Conservation (phyloP, 2,113 vertebrate species). For the Oncorhynchus mykiss region DNA sequence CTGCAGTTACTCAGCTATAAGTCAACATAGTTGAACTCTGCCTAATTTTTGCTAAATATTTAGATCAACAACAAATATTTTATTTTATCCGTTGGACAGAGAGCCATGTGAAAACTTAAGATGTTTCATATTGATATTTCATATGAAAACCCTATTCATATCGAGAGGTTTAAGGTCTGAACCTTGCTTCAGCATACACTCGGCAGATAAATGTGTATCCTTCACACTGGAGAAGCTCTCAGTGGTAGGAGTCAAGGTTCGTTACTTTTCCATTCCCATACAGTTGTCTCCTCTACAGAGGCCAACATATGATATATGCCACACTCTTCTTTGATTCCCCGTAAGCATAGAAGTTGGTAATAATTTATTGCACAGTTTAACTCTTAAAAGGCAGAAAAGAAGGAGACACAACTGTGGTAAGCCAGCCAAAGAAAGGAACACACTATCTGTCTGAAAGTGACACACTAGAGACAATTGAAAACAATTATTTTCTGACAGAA, state of each 20-base stretch:
- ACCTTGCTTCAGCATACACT: neutral
- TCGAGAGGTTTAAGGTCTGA: constrained; percentile 43
- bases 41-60: neutral
- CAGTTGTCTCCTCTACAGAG: neutral
- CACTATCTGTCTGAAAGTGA: constrained; percentile 15
- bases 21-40: neutral
- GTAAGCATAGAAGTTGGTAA: neutral
- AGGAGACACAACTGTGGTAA: neutral
- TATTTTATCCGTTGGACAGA: constrained; percentile 32
- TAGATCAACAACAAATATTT: constrained; percentile 5
- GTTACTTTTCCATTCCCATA: neutral
- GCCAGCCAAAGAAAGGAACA: neutral
- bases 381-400: too few relatives aligned
- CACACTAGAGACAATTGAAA: constrained; percentile 7
- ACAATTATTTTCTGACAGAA: too few relatives aligned
- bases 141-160: constrained; percentile 16
- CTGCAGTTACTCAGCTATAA: neutral
- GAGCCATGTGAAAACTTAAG: constrained; percentile 21
- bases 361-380: neutral
- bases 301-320: neutral
- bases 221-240: constrained; percentile 50
- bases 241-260: constrained; percentile 50
- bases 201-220: neutral
- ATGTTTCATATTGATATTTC: constrained; percentile 33
- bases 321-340: neutral